phyloP scores from a whole-genome alignment of 2,797 vertebrate species.

The Platyrinchus mystaceus region DNA sequence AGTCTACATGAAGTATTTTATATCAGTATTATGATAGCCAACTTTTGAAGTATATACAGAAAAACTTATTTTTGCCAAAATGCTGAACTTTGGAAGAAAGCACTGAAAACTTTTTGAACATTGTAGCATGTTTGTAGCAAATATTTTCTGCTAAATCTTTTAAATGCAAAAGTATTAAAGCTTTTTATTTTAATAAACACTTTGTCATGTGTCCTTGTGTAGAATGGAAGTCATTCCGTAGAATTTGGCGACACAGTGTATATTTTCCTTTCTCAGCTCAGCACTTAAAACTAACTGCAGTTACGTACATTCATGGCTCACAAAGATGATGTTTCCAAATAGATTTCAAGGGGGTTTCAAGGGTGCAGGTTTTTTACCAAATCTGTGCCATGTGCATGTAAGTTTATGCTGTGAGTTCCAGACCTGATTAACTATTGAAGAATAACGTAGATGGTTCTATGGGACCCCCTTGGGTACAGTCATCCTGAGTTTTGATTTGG shows the following conservation, averaged over 20 bases:
- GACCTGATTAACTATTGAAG: not conserved
- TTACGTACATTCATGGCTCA: not conserved
- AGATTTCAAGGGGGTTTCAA: not conserved
- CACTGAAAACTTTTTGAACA: slow-evolving; percentile 69
- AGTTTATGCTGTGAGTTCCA: not conserved
- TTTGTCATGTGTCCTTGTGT: slow-evolving; percentile 12
- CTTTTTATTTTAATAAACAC: slow-evolving; percentile 79
- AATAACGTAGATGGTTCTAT: not conserved
- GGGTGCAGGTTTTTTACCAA: not conserved
- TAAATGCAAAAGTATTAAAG: slow-evolving; percentile 74
- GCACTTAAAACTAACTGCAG: not conserved
- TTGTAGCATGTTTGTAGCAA: slow-evolving; percentile 68
- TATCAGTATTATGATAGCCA: slow-evolving; percentile 88
- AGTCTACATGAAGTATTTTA: slow-evolving; percentile 78
- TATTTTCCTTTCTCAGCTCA: not conserved
- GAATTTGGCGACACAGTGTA: accelerated
- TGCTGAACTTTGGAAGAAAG: slow-evolving; percentile 66
- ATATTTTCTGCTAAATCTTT: slow-evolving; percentile 62
- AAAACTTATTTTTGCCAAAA: slow-evolving; percentile 78
- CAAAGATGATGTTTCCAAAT: not conserved
- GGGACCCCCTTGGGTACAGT: not conserved
- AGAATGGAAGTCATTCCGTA: not conserved
- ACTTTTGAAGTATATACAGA: slow-evolving; percentile 73
- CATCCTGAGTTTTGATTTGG: not conserved
- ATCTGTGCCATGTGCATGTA: not conserved